Base-by-base conservation (phyloP, 2,888 invertebrate genomes). In the Melangyna quadrimaculata region DNA sequence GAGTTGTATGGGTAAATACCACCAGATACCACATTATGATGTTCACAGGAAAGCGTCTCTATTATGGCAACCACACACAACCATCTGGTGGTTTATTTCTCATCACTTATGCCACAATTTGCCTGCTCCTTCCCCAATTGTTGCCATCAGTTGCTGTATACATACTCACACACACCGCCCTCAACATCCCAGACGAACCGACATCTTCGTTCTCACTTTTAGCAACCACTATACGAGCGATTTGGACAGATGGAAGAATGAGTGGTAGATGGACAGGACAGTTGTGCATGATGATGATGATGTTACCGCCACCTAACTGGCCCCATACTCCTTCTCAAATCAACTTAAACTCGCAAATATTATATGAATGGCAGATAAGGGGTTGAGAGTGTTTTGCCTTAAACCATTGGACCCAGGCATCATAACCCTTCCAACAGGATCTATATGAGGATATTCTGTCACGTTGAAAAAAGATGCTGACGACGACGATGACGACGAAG, bases 11-110 rank as follows among this genome's bases (percentile, higher is more conserved):
- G 67, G 74, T 72, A 84, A 84, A 84, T 80, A 84, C 67, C 79
- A 67, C 59, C 79, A 80, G 71, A 84, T 80, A 84, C 84, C 84
- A 75, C 84, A 84, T 79, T 84, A 84, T 84, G 84, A 84, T 84
- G 79, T 80, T 84, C 80, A 84, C 79, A 77, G 71, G 80, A 71
- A 59, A 65, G 75, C 55, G 63, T 84, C 84, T 84, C 71, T 72
- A 84, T 84, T 84, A 84, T 79, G 67, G 72, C 35, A 67, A 43
- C 48, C 67, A 67, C 67, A 67, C 79, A 80, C 75, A 80, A 69
- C 75, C 75, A 84, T 80, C 79, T 79, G 75, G 84, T 80, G 84
- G 84, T 84, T 84, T 80, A 71, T 80, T 77, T 72, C 79, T 84
- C 79, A 84, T 84, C 84, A 84, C 71, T 84, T 75, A 75, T 80